Evolutionary conservation across 2,797 vertebrate genomes (phyloP).

Genomic region (Pangasius macronema): DNA sequence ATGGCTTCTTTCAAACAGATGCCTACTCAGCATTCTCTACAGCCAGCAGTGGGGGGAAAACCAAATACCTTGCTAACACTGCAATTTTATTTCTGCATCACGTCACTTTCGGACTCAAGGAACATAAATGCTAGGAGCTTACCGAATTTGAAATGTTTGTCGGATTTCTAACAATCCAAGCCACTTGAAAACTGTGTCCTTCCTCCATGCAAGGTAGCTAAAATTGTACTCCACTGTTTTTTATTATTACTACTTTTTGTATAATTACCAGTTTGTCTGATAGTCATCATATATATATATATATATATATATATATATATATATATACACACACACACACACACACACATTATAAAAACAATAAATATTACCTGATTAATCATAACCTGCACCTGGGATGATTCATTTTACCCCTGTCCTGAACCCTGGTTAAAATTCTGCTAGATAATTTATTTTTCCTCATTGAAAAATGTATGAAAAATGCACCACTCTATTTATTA

Average conservation of each 20-base stretch:
- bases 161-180: background rate
- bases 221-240: background rate
- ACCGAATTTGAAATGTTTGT: background rate
- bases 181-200: background rate
- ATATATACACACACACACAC: background rate
- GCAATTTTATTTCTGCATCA: conserved; percentile 8
- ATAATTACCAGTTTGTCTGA: background rate
- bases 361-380: background rate
- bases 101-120: no score
- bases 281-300: background rate
- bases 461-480: background rate
- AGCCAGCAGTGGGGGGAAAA: background rate
- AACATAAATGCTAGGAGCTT: background rate
- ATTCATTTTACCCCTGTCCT: background rate
- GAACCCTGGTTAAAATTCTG: background rate
- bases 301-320: background rate
- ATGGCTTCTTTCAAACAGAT: conserved; percentile 40
- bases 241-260: background rate
- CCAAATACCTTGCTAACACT: background rate
- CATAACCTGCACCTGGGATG: background rate
- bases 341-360: background rate
- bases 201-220: background rate
- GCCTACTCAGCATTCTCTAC: conserved; percentile 41
- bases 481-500: background rate
- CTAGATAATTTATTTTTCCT: background rate